Evolutionary conservation across 1,140 invertebrate species (phyloP).

Genomic region (Meteorus sp.): DNA sequence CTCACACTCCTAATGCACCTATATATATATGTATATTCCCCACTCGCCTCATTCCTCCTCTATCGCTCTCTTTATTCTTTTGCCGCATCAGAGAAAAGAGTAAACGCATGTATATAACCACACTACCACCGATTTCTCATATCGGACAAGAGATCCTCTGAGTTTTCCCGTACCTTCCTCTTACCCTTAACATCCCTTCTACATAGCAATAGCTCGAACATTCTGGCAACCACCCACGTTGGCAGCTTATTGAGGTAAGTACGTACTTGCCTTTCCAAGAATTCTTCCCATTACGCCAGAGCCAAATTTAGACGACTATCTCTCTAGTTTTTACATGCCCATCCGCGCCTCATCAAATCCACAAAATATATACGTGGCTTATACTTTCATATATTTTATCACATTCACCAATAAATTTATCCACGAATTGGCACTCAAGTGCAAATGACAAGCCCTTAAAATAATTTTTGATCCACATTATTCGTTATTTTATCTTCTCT

Average conservation of each 20-base stretch:
- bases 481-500: no score
- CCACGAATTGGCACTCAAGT: not conserved
- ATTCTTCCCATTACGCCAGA: conserved; percentile 17
- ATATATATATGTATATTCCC: no score
- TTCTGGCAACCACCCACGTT: conserved; percentile 23
- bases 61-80: not conserved
- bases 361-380: no score
- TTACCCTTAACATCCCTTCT: no score
- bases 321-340: not conserved
- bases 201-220: not conserved
- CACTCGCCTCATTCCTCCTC: not conserved
- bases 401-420: not conserved
- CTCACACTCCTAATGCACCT: no score
- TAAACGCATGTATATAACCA: not conserved
- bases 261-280: conserved; percentile 19
- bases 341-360: not conserved
- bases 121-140: conserved; percentile 21
- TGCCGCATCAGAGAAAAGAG: no score
- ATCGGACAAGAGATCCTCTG: not conserved
- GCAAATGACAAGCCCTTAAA: no score
- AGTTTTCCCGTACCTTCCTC: not conserved
- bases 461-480: no score
- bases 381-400: no score
- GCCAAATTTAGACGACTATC: conserved; percentile 25
- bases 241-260: conserved; percentile 28